Evolutionary conservation across 2,797 vertebrate genomes (phyloP).

Genomic region (Alca torda): DNA sequence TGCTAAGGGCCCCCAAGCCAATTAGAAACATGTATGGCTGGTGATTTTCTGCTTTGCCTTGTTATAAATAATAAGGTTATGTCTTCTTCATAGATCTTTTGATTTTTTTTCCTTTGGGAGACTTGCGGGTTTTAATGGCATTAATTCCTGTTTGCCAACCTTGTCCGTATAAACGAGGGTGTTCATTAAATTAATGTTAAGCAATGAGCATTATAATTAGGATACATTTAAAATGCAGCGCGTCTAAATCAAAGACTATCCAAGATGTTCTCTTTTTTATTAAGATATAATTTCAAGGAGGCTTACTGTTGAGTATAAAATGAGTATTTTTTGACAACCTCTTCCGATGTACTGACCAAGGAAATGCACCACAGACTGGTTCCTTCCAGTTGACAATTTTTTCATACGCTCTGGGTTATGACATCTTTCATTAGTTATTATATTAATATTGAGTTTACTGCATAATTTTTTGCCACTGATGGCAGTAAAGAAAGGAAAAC

Average conservation of each 20-base stretch:
- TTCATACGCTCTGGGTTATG: background rate
- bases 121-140: conserved; percentile 32
- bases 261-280: conserved; percentile 58
- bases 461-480: background rate
- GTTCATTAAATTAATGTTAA: conserved; percentile 68
- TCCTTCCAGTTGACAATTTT: background rate
- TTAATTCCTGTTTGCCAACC: conserved; percentile 65
- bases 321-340: background rate
- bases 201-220: conserved; percentile 64
- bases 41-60: background rate
- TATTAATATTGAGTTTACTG: background rate
- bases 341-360: background rate
- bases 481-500: background rate
- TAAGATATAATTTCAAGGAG: conserved; percentile 50
- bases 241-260: conserved; percentile 56
- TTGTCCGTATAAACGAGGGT: conserved; percentile 63
- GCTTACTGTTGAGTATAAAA: conserved; percentile 4
- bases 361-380: background rate
- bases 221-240: conserved; percentile 54
- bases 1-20: background rate
- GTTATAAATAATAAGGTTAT: conserved; percentile 33
- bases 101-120: conserved; percentile 37
- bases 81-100: conserved; percentile 32
- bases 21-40: background rate
- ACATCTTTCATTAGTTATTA: background rate